Evolutionary conservation across 2,888 invertebrate species (phyloP).

Genomic region (Cryptocephalus moraei): DNA sequence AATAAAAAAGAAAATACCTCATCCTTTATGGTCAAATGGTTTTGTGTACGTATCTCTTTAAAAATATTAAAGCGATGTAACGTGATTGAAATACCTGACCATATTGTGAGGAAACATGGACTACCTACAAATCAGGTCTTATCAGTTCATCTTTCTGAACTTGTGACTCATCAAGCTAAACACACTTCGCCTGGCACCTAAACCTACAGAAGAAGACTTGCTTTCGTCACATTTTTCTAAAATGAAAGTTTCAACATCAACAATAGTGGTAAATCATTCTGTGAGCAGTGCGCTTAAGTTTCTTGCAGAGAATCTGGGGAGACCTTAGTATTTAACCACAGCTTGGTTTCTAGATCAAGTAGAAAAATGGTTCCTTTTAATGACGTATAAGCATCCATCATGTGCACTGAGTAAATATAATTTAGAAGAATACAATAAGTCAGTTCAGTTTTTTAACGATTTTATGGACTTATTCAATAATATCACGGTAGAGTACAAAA

Average conservation of each 20-base stretch:
- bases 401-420: background rate
- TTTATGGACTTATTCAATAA: background rate
- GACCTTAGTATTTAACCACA: background rate
- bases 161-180: no score
- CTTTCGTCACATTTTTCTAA: background rate
- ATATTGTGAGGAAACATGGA: background rate
- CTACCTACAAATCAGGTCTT: background rate
- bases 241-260: background rate
- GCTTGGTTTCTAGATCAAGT: background rate
- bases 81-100: background rate
- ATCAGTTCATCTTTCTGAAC: background rate
- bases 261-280: background rate
- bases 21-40: constrained; percentile 1
- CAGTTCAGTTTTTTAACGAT: background rate
- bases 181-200: no score
- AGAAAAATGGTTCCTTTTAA: background rate
- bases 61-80: constrained; percentile 9
- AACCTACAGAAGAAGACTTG: background rate
- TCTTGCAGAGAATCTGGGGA: background rate
- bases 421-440: background rate
- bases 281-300: background rate
- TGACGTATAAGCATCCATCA: background rate
- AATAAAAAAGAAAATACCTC: background rate
- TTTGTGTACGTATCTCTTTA: constrained; percentile 13
- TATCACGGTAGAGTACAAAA: constrained; percentile 5